Evolutionary conservation across 64 coral and sea anemone species (phyloP).

Genomic region (Montipora capricornis): DNA sequence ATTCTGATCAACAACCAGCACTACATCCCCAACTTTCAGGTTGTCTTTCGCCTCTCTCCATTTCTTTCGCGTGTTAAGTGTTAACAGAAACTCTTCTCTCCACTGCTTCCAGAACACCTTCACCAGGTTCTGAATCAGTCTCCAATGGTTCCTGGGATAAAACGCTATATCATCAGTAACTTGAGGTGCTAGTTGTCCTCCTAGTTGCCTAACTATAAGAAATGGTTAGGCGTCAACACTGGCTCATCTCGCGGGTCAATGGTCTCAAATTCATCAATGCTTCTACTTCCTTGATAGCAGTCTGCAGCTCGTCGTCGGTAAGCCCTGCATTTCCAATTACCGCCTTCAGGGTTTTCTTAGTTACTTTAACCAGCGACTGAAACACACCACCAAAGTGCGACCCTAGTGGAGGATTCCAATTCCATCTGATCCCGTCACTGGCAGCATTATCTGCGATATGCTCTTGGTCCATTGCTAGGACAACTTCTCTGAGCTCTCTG

Average conservation of each 20-base stretch:
- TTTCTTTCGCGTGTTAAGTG: slow-evolving; percentile 9
- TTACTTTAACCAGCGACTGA: slow-evolving; percentile 48
- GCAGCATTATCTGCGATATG: not conserved
- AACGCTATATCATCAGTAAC: slow-evolving; percentile 3
- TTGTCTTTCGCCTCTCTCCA: slow-evolving; percentile 39
- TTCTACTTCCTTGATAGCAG: slow-evolving; percentile 38
- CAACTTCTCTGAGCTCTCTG: not conserved
- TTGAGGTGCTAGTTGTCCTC: slow-evolving; percentile 1
- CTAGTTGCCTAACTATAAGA: not conserved
- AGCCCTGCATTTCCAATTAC: slow-evolving; percentile 40
- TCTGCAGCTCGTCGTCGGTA: slow-evolving; percentile 57
- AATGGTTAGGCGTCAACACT: slow-evolving; percentile 52
- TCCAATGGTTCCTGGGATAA: slow-evolving; percentile 1
- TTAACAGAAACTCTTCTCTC: slow-evolving; percentile 17
- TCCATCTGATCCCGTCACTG: slow-evolving; percentile 44
- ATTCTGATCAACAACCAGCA: slow-evolving; percentile 43
- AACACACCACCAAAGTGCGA: slow-evolving; percentile 38
- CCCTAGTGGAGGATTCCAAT: slow-evolving; percentile 36
- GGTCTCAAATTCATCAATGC: slow-evolving; percentile 56
- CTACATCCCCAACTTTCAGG: slow-evolving; percentile 29
- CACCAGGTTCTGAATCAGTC: slow-evolving; percentile 26
- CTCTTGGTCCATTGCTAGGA: slow-evolving; percentile 5
- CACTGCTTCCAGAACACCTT: slow-evolving; percentile 39
- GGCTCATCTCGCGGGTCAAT: not conserved
- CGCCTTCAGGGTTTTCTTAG: slow-evolving; percentile 36